Conservation (phyloP, 2,888 invertebrate genomes). For the Hermodice carunculata region DNA sequence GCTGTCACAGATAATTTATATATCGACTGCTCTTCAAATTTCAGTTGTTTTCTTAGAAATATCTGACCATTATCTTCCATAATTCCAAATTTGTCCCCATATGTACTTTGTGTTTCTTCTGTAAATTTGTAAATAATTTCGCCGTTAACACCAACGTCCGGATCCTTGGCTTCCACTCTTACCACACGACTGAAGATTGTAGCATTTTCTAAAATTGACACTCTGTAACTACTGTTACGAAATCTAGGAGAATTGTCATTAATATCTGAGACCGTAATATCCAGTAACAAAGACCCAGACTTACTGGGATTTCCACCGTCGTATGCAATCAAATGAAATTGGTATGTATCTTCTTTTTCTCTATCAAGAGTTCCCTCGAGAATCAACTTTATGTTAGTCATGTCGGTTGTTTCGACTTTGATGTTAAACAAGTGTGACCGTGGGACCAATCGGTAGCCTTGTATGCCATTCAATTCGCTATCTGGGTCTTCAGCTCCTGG, state of each 20-base stretch:
- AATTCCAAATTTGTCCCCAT: slow-evolving; percentile 27
- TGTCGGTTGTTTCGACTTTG: slow-evolving; percentile 15
- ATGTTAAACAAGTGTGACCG: slow-evolving; percentile 7
- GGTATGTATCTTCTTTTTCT: slow-evolving; percentile 68
- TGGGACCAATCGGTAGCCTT: slow-evolving; percentile 26
- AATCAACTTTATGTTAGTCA: slow-evolving; percentile 19
- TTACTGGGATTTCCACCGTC: slow-evolving; percentile 50
- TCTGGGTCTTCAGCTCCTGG: slow-evolving; percentile 21
- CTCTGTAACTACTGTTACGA: slow-evolving; percentile 22
- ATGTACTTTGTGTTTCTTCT: slow-evolving; percentile 12
- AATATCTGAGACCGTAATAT: slow-evolving; percentile 34
- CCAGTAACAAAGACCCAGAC: slow-evolving; percentile 25
- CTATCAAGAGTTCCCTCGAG: slow-evolving; percentile 24
- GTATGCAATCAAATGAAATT: slow-evolving; percentile 80
- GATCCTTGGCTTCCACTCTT: slow-evolving; percentile 46
- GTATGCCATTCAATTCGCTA: slow-evolving; percentile 28
- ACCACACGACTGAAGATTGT: slow-evolving; percentile 19
- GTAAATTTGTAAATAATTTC: slow-evolving; percentile 40
- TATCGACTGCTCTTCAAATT: slow-evolving; percentile 26
- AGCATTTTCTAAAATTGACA: slow-evolving; percentile 18
- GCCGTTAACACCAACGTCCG: slow-evolving; percentile 43
- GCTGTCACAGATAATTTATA: slow-evolving; percentile 32
- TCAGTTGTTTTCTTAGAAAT: slow-evolving; percentile 19
- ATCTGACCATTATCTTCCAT: slow-evolving; percentile 22
- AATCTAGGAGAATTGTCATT: slow-evolving; percentile 40